Conservation (phyloP, 2,888 invertebrate genomes). For the Gibbula magus region DNA sequence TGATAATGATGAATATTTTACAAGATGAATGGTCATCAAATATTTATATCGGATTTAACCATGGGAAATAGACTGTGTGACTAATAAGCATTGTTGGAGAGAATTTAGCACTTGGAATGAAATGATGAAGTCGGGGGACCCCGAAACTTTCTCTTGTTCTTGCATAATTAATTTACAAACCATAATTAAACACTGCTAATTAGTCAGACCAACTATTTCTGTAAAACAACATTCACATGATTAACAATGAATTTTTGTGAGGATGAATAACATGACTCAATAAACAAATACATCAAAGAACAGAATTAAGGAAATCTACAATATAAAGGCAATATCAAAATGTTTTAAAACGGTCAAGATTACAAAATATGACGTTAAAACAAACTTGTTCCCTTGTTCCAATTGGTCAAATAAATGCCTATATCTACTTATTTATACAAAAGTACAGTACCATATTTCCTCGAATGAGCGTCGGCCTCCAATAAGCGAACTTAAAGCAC, state of each 20-base stretch:
- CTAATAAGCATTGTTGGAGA: neutral
- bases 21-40: neutral
- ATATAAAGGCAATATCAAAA: too few species aligned
- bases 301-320: too few species aligned
- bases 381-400: too few species aligned
- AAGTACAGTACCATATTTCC: too few species aligned
- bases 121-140: neutral
- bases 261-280: neutral
- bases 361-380: too few species aligned
- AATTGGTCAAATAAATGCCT: too few species aligned
- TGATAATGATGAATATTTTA: conserved; percentile 7
- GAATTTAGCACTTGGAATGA: neutral
- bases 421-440: too few species aligned
- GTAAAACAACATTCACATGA: conserved; percentile 2
- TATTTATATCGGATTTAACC: conserved; percentile 1
- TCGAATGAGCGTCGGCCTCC: too few species aligned
- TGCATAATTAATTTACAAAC: neutral
- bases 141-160: conserved; percentile 7
- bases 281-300: neutral
- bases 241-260: neutral
- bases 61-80: neutral
- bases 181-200: conserved; percentile 2
- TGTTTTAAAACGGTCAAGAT: too few species aligned
- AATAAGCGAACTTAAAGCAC: too few species aligned
- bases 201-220: conserved; percentile 13